Evolutionary conservation across 2,113 vertebrate species (phyloP).

Genomic region (Tichodroma muraria): DNA sequence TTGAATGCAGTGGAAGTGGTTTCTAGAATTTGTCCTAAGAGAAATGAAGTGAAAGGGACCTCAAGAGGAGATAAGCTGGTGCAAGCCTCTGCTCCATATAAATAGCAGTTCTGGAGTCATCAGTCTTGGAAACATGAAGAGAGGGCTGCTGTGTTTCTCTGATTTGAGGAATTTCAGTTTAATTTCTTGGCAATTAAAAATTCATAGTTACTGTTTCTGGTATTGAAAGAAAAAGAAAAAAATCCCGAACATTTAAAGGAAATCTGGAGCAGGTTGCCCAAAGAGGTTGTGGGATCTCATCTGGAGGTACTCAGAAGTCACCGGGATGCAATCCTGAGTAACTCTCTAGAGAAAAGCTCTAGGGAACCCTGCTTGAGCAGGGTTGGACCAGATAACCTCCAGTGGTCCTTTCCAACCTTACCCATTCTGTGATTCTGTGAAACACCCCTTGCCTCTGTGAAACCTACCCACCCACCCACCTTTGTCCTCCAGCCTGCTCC

Average conservation of each 20-base stretch:
- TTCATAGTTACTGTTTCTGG: not conserved
- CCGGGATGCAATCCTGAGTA: not conserved
- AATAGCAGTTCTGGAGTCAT: not conserved
- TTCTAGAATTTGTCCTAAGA: not conserved
- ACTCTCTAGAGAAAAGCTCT: not conserved
- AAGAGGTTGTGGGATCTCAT: not conserved
- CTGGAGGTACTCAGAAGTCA: not conserved
- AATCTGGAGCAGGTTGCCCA: not conserved
- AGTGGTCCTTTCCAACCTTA: not conserved
- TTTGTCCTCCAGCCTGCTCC: not conserved
- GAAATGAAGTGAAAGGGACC: not conserved
- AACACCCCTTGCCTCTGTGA: not conserved
- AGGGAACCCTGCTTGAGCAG: not conserved
- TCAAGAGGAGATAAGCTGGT: not conserved
- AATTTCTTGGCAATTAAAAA: not conserved
- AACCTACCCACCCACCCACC: not conserved
- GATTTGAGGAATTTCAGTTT: not conserved
- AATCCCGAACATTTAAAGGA: fast-evolving
- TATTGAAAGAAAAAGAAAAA: not conserved
- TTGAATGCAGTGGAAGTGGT: not conserved
- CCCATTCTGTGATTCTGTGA: not conserved
- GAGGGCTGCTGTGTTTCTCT: not conserved
- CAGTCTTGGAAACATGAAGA: not conserved
- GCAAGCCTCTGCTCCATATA: not conserved
- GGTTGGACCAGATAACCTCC: not conserved